Percentiles rank a stretch among this genome's conserved stretches.
Evolutionary conservation across 2,888 invertebrate genomes (phyloP).

Genomic region (Lydus trimaculatus): DNA sequence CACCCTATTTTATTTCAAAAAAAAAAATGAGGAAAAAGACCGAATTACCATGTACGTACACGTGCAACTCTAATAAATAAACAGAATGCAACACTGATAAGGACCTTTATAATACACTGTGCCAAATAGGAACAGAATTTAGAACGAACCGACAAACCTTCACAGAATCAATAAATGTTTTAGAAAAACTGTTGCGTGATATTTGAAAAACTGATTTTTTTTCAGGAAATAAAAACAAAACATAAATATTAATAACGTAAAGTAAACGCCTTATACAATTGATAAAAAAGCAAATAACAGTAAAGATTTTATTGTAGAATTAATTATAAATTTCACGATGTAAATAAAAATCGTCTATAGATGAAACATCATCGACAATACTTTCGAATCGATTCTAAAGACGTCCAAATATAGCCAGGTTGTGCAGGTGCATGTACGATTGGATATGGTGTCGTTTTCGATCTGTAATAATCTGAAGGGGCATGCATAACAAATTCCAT

Average conservation of each 20-base stretch:
- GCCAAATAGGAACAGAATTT: neutral
- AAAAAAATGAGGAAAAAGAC: neutral
- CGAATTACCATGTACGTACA: neutral
- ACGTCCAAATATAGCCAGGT: conserved; percentile 72
- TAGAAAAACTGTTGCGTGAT: no score
- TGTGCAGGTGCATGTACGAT: conserved; percentile 57
- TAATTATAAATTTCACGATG: neutral
- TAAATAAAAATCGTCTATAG: neutral
- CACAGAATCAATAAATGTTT: no score
- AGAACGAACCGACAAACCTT: no score
- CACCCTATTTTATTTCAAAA: neutral
- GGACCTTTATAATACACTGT: neutral
- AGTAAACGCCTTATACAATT: no score
- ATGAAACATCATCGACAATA: neutral
- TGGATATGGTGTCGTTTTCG: conserved; percentile 79
- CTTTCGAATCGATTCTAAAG: conserved; percentile 63
- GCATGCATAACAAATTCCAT: conserved; percentile 95
- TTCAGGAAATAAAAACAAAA: no score
- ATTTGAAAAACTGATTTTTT: no score
- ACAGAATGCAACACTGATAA: neutral
- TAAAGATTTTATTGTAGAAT: neutral
- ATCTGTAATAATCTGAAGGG: conserved; percentile 88
- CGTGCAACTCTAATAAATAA: neutral
- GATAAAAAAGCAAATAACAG: neutral
- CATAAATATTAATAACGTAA: no score